A percentile compares a stretch with the other conserved stretches of the same genome.
Evolutionary conservation across 1,140 invertebrate genomes (phyloP).

Genomic region (Pantala flavescens): DNA sequence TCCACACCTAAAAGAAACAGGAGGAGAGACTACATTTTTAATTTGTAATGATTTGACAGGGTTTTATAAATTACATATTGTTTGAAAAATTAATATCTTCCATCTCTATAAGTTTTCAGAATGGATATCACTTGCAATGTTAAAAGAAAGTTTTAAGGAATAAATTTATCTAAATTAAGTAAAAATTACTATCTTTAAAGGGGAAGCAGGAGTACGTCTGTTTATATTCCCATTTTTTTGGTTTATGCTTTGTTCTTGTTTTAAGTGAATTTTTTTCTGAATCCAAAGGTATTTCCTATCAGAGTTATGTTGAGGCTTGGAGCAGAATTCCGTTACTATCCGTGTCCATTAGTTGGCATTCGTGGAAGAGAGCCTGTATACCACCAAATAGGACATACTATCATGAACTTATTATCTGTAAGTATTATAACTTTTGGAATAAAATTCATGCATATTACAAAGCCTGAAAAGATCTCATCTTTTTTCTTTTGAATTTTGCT

Average conservation of each 20-base stretch:
- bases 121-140: too few relatives aligned
- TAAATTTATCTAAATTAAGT: too few relatives aligned
- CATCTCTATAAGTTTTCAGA: too few relatives aligned
- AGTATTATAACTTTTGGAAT: slow-evolving; percentile 26
- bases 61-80: too few relatives aligned
- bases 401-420: slow-evolving; percentile 75
- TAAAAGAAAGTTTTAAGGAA: too few relatives aligned
- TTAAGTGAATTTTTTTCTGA: background rate
- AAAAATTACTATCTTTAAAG: too few relatives aligned
- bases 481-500: too few relatives aligned
- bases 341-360: slow-evolving; percentile 73
- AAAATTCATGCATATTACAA: background rate
- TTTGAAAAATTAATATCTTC: too few relatives aligned
- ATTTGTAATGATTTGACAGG: too few relatives aligned
- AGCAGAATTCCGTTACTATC: slow-evolving; percentile 80
- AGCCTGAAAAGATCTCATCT: background rate
- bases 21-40: too few relatives aligned
- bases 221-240: background rate
- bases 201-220: too few relatives aligned
- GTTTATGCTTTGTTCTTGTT: background rate
- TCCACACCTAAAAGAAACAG: too few relatives aligned
- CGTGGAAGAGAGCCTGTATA: slow-evolving; percentile 70
- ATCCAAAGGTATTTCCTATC: slow-evolving; percentile 53
- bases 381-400: slow-evolving; percentile 80
- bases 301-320: slow-evolving; percentile 67